Conservation (phyloP, 1,140 invertebrate genomes). For the Trichonephila clavata region DNA sequence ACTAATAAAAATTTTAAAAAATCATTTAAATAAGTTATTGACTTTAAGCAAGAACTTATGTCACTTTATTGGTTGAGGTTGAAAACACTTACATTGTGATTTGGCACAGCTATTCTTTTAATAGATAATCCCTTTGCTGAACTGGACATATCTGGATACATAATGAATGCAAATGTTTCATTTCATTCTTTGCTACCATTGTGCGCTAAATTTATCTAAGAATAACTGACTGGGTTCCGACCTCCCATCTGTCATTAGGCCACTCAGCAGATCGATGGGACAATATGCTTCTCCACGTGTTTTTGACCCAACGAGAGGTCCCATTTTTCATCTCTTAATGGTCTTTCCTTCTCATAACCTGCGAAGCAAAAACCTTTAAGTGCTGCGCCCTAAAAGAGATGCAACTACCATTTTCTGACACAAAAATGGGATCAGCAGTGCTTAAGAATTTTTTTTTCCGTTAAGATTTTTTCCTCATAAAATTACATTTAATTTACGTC, state of each 20-base stretch:
- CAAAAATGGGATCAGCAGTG: not conserved
- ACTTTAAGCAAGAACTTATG: too few species aligned
- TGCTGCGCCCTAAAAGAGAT: not conserved
- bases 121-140: too few species aligned
- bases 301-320: constrained; percentile 61
- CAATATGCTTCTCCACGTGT: constrained; percentile 61
- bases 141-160: too few species aligned
- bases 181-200: not conserved
- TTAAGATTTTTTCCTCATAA: too few species aligned
- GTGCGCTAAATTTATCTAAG: constrained; percentile 35
- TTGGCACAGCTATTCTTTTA: not conserved
- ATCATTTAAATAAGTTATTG: too few species aligned
- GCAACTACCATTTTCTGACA: not conserved
- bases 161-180: not conserved
- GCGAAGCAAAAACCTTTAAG: constrained; percentile 43
- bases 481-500: too few species aligned
- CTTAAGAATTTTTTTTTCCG: not conserved
- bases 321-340: constrained; percentile 62
- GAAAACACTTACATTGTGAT: not conserved
- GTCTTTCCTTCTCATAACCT: constrained; percentile 31
- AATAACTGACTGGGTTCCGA: constrained; percentile 39
- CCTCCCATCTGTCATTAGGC: constrained; percentile 61
- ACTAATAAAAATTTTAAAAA: too few species aligned
- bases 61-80: not conserved
- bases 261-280: constrained; percentile 56